These are phyloP conservation scores for Noctua fimbriata DNA, from an alignment of 2,888 invertebrate genomes.

Conservation along the genomic window DNA sequence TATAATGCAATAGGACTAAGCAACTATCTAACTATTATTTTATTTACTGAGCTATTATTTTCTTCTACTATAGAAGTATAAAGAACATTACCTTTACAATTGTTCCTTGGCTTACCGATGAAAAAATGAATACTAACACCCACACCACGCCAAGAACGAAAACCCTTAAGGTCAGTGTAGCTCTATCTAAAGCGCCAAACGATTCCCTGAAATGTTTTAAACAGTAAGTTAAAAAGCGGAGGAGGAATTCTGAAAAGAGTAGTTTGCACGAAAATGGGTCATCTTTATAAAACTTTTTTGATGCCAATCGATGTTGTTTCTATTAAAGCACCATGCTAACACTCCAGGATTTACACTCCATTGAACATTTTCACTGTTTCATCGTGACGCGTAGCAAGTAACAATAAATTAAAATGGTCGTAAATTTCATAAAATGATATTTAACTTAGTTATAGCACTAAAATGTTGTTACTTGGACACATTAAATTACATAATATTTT, in stretches of 20 bases:
- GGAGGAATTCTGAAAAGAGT: neutral
- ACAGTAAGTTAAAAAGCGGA: neutral
- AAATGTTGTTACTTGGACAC: no score
- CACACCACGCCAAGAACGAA: constrained; percentile 80
- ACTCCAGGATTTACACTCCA: no score
- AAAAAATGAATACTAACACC: constrained; percentile 80
- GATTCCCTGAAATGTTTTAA: constrained; percentile 71
- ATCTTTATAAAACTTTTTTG: neutral
- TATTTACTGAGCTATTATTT: neutral
- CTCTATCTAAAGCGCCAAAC: constrained; percentile 71
- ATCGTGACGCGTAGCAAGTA: no score
- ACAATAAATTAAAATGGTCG: no score
- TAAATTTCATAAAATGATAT: no score
- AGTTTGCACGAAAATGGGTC: neutral
- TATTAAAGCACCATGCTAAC: neutral
- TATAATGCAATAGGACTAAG: neutral
- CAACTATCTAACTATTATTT: neutral
- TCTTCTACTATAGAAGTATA: neutral
- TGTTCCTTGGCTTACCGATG: constrained; percentile 75
- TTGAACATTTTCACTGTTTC: no score
- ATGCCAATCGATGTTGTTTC: neutral
- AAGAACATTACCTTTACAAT: constrained; percentile 74
- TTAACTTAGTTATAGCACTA: no score
- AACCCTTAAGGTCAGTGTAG: constrained; percentile 73
- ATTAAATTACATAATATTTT: no score